Base-by-base conservation (phyloP, 1,140 invertebrate genomes). In the Heterodera carotae region DNA sequence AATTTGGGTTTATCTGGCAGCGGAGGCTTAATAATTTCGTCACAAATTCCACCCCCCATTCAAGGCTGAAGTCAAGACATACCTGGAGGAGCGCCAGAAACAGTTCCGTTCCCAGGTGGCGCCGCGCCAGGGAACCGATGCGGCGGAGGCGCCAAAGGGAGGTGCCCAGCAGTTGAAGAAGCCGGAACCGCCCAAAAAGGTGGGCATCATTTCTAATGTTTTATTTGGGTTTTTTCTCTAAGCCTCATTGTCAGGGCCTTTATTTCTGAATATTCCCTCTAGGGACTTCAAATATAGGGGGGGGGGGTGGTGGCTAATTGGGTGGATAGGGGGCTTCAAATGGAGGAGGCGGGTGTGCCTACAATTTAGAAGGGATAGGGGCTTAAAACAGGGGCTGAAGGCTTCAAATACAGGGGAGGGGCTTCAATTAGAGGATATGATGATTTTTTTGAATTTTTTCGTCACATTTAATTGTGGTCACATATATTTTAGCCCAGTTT, bases 141-240 rank as follows among this genome's bases (percentile, higher is more conserved):
- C 2, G 27, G 66, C 69, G n/a, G 34, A 75, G 25, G 3, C 29
- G 12, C 25, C 56, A 25, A 39, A 80, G 59, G 33, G 75, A 34
- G 33, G 29, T 7, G 60, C 18, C 34, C 70, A 29, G 10, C 67
- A 53, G 36, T 18, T 27, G 31, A 79, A 79, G 66, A 69, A 80
- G 48, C 79, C 78, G 27, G 69, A 79, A n/a, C 78, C 79, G 29
- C 78, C 78, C 12, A 79, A 79, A 43, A 79, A 79, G 64, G 72
- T 74, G 4, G 39, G 39, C 39, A 4, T 43, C 39, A 12, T 43
- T 43, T 6, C 39, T n/a, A n/a, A n/a, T n/a, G n/a, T n/a, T n/a
- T n/a, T n/a, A n/a, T n/a, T n/a, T n/a, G n/a, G n/a, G n/a, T n/a
- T n/a, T n/a, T n/a, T n/a, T n/a, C n/a, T n/a, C n/a, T n/a, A n/a